A percentile compares a stretch with the other conserved stretches of the same genome.
Conservation (phyloP, 2,888 invertebrate genomes). For the Cataglyphis livida region DNA sequence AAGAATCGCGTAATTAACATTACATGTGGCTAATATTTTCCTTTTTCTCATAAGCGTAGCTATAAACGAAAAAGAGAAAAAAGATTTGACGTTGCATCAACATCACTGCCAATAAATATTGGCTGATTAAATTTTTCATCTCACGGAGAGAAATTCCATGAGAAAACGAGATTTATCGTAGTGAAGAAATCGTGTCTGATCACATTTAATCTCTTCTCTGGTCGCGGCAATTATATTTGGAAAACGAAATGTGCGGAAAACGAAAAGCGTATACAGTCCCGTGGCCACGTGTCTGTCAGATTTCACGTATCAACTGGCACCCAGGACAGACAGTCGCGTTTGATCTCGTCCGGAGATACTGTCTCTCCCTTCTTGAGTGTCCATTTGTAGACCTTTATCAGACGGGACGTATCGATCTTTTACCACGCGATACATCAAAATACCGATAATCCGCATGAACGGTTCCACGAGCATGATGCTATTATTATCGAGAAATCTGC, state of each 20-base stretch:
- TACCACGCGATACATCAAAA: slow-evolving; percentile 63
- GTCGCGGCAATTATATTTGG: slow-evolving; percentile 31
- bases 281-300: slow-evolving; percentile 67
- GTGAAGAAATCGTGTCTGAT: slow-evolving; percentile 19
- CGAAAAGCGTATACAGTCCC: slow-evolving; percentile 60
- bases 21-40: not conserved
- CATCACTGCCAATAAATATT: not conserved
- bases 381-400: slow-evolving; percentile 68
- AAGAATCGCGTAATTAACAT: not conserved
- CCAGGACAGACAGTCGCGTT: slow-evolving; percentile 60
- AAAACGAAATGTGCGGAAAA: not conserved
- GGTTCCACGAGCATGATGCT: slow-evolving; percentile 34
- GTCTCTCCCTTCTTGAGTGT: slow-evolving; percentile 62
- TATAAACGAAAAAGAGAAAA: not conserved
- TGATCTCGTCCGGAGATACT: slow-evolving; percentile 74
- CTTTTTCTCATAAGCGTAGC: no score
- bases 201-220: slow-evolving; percentile 1
- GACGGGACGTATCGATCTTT: slow-evolving; percentile 74
- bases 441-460: slow-evolving; percentile 65
- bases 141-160: not conserved
- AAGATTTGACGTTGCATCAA: not conserved
- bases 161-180: not conserved
- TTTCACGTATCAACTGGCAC: slow-evolving; percentile 68
- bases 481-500: slow-evolving; percentile 37
- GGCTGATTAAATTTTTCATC: slow-evolving; percentile 4